Conservation (phyloP, 2,888 invertebrate species). For the Litoditis marina region DNA sequence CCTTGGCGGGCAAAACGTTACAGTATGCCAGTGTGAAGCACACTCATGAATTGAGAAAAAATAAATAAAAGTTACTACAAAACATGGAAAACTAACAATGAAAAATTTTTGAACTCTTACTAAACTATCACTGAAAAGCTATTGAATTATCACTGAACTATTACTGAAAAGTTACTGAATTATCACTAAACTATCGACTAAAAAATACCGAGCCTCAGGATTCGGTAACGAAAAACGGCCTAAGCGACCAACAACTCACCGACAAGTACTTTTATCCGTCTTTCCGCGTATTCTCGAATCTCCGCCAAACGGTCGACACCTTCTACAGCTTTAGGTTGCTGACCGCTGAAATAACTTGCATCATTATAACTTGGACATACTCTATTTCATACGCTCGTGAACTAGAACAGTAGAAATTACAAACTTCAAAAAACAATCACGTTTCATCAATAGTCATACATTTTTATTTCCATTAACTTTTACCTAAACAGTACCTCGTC, state of each 20-base stretch:
- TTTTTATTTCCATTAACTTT: not conserved
- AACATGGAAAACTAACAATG: no score
- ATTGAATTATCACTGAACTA: not conserved
- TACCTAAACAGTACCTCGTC: slow-evolving; percentile 22
- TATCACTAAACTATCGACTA: not conserved
- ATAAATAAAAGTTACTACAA: no score
- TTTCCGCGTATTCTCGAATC: slow-evolving; percentile 20
- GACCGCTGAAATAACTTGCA: slow-evolving; percentile 24
- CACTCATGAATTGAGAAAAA: no score
- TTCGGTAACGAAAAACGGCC: no score
- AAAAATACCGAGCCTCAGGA: no score
- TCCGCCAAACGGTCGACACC: slow-evolving; percentile 29
- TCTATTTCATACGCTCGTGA: no score
- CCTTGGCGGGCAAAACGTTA: no score
- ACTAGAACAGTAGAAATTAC: no score
- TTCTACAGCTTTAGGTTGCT: slow-evolving; percentile 30
- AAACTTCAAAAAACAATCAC: no score
- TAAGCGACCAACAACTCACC: slow-evolving; percentile 1
- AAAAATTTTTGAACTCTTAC: no score
- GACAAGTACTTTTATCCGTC: slow-evolving; percentile 26
- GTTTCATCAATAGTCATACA: not conserved
- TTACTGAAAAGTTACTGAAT: not conserved
- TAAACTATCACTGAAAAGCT: not conserved
- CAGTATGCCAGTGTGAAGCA: no score
- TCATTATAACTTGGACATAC: not conserved